Conservation (phyloP, 1,140 invertebrate genomes). For the silkworm (Bombyx mori) region DNA sequence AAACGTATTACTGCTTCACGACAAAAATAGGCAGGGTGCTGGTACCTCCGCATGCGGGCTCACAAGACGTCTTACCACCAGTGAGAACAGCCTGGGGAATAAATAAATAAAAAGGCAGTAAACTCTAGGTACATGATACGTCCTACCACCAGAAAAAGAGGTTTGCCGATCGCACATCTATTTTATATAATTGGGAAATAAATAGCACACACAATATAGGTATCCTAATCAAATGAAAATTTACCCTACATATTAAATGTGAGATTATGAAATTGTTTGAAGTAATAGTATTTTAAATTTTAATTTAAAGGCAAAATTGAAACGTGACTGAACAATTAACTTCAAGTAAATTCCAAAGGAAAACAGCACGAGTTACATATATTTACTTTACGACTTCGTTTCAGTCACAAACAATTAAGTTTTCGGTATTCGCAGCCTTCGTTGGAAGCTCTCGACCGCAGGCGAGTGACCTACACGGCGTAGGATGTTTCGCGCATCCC, state of each 20-base stretch:
- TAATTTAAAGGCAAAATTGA: neutral
- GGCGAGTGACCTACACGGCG: neutral
- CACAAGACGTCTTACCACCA: too few species aligned
- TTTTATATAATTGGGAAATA: too few species aligned
- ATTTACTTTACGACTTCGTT: neutral
- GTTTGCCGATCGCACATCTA: too few species aligned
- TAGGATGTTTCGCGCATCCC: conserved; percentile 35
- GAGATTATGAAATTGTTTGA: neutral
- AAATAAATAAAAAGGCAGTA: too few species aligned
- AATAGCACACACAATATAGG: too few species aligned
- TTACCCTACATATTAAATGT: neutral
- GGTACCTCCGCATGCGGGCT: too few species aligned
- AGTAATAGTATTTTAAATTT: neutral
- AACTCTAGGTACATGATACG: too few species aligned
- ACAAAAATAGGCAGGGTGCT: too few species aligned
- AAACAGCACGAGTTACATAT: neutral
- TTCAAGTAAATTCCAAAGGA: neutral
- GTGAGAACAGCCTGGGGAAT: too few species aligned
- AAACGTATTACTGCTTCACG: too few species aligned
- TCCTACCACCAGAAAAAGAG: too few species aligned
- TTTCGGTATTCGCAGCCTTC: neutral
- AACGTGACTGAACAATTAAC: neutral
- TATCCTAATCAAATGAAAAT: too few species aligned
- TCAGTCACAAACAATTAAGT: conserved; percentile 3
- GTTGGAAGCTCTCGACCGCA: conserved; percentile 1